These are phyloP conservation scores for Rhamphomyia laevipes DNA, from an alignment of 2,888 invertebrate species.

Conservation along the genomic window DNA sequence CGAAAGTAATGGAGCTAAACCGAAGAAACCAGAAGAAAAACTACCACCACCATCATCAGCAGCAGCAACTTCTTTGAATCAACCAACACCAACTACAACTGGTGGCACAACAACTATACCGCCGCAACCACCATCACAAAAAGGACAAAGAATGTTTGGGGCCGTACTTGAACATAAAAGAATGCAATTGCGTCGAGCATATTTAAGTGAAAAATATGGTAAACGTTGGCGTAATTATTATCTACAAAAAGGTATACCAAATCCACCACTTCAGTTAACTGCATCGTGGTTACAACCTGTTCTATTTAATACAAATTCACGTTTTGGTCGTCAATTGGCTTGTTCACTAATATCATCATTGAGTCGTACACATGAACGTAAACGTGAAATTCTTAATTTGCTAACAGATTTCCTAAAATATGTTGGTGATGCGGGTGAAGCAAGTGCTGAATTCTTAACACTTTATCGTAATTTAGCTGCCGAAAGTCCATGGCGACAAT, in stretches of 20 bases:
- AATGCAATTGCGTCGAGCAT: constrained; percentile 37
- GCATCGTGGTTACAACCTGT: constrained; percentile 80
- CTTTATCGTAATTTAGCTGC: constrained; percentile 76
- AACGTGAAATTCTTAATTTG: constrained; percentile 67
- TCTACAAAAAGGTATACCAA: constrained; percentile 28
- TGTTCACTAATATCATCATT: constrained; percentile 80
- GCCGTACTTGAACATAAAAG: constrained; percentile 29
- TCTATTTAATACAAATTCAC: constrained; percentile 82
- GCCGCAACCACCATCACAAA: constrained; percentile 11
- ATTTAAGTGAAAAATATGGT: constrained; percentile 64
- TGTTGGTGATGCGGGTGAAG: constrained; percentile 78
- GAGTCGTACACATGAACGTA: constrained; percentile 55
- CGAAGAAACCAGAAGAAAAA: constrained; percentile 22
- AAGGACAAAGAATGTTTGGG: constrained; percentile 13
- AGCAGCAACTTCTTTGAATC: background rate
- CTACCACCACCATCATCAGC: constrained; percentile 14
- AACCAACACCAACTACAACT: constrained; percentile 5
- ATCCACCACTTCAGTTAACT: constrained; percentile 41
- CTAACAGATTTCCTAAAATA: constrained; percentile 81
- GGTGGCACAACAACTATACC: constrained; percentile 5
- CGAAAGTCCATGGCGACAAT: constrained; percentile 87
- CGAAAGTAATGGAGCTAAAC: constrained; percentile 20
- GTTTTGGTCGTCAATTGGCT: constrained; percentile 77
- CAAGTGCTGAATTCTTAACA: constrained; percentile 79
- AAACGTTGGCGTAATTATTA: constrained; percentile 48